Evolutionary conservation across 2,797 vertebrate genomes (phyloP).

Genomic region (Pristis pectinata): DNA sequence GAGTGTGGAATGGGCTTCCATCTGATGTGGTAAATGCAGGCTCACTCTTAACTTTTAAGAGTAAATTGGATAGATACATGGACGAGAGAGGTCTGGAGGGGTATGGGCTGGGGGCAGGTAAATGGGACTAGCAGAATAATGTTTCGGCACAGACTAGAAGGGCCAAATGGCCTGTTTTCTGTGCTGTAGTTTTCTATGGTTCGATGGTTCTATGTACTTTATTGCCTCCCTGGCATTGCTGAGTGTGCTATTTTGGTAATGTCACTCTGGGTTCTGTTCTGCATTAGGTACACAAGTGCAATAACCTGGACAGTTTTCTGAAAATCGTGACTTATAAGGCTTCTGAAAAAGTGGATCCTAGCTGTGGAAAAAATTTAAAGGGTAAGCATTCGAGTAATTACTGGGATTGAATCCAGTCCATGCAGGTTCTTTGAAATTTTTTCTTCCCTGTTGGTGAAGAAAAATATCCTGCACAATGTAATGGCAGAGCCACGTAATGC

Average conservation of each 20-base stretch:
- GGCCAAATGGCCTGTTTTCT: no score
- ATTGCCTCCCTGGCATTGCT: neutral
- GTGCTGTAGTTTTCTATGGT: no score
- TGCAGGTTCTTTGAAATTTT: neutral
- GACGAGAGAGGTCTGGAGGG: no score
- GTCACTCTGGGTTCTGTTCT: neutral
- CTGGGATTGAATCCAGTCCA: neutral
- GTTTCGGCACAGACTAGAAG: no score
- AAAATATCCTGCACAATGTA: neutral
- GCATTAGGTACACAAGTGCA: no score
- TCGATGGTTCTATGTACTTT: no score
- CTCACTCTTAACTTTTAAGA: no score
- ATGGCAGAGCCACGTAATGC: neutral
- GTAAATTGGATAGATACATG: no score
- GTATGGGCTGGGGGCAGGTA: no score
- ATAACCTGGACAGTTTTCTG: neutral
- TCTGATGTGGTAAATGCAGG: no score
- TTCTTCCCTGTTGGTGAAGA: neutral
- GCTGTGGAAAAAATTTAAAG: neutral
- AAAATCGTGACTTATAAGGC: neutral
- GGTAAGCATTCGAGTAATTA: neutral
- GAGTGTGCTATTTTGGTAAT: neutral
- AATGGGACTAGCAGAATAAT: no score
- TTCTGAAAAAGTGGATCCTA: constrained; percentile 18
- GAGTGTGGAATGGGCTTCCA: no score